Evolutionary conservation across 1,140 invertebrate genomes (phyloP).

Genomic region (Megathymus violae): DNA sequence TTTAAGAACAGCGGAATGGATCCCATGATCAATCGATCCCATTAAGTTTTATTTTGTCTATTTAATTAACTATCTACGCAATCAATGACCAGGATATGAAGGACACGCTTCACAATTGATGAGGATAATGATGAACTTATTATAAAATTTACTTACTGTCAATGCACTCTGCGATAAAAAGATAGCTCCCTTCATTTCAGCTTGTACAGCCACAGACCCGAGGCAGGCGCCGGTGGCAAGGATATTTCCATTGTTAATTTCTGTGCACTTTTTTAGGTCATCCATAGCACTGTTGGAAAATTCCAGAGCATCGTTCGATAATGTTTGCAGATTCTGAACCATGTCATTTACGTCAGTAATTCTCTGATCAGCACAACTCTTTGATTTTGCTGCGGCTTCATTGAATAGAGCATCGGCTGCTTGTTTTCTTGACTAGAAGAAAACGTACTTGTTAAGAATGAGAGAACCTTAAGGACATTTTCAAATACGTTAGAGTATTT

Average conservation of each 20-base stretch:
- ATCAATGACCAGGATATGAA: no score
- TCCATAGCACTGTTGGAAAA: conserved; percentile 45
- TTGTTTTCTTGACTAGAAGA: conserved; percentile 50
- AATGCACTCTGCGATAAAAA: conserved; percentile 55
- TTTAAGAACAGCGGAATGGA: no score
- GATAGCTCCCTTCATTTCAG: conserved; percentile 52
- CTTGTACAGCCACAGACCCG: conserved; percentile 50
- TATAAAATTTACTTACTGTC: conserved; percentile 41
- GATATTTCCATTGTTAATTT: conserved; percentile 38
- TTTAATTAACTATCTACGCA: no score
- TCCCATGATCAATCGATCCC: no score
- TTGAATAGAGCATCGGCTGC: conserved; percentile 49
- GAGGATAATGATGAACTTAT: no score
- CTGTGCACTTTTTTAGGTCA: conserved; percentile 52
- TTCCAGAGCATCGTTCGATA: conserved; percentile 39
- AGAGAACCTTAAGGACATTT: no score
- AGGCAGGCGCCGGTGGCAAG: conserved; percentile 53
- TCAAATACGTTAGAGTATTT: no score
- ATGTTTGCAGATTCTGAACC: conserved; percentile 38
- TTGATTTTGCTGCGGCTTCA: conserved; percentile 48
- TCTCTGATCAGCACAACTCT: conserved; percentile 53
- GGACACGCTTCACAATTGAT: neutral
- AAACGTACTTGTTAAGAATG: neutral
- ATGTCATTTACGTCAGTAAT: conserved; percentile 48
- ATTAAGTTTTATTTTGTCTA: no score